Conservation (phyloP, 2,888 invertebrate species). For the Cantharis lateralis region DNA sequence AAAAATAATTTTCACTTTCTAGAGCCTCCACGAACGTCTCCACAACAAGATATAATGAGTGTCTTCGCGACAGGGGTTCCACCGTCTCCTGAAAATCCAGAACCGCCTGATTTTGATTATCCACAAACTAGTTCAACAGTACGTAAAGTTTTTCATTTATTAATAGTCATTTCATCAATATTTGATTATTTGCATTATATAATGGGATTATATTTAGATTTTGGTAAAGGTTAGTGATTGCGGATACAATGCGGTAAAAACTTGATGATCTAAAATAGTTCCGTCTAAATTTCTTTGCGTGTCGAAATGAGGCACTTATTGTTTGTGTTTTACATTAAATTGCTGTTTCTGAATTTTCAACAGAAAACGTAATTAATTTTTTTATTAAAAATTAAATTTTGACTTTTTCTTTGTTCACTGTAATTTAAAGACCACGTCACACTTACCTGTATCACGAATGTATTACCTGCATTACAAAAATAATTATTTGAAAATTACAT, state of each 20-base stretch:
- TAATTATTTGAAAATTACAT: too few species aligned
- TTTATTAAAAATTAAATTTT: not conserved
- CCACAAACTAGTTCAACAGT: conserved; percentile 56
- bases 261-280: not conserved
- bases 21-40: conserved; percentile 80
- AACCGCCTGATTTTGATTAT: conserved; percentile 55
- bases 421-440: not conserved
- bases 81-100: conserved; percentile 50
- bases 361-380: not conserved
- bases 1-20: conserved; percentile 43
- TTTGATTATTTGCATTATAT: not conserved
- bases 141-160: conserved; percentile 34
- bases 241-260: not conserved
- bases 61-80: conserved; percentile 57
- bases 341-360: not conserved
- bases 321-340: not conserved
- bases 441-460: too few species aligned
- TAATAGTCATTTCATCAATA: not conserved
- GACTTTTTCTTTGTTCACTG: not conserved
- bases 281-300: not conserved
- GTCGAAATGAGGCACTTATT: not conserved
- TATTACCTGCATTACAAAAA: too few species aligned
- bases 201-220: not conserved
- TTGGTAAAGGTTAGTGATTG: not conserved
- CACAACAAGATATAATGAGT: conserved; percentile 73